Percentiles rank a stretch among this genome's conserved stretches.
Evolutionary conservation across 2,113 vertebrate species (phyloP).

Genomic region (Chrysochloris asiatica): DNA sequence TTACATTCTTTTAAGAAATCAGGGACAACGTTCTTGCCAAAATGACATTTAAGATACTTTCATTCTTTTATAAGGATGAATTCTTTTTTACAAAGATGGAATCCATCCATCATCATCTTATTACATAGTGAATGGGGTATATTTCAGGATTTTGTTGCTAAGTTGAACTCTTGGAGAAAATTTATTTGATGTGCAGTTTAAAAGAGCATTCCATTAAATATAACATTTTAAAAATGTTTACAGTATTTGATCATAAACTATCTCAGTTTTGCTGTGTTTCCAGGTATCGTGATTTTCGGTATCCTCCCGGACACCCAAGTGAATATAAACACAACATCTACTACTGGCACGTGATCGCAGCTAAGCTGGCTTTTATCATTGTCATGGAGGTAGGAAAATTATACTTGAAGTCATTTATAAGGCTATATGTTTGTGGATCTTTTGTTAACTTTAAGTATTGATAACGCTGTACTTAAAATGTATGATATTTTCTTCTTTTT

Average conservation of each 20-base stretch:
- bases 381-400: slow-evolving; percentile 90
- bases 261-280: background rate
- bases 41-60: background rate
- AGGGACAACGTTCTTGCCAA: background rate
- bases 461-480: background rate
- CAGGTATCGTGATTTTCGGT: slow-evolving; percentile 94
- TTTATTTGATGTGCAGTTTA: background rate
- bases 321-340: slow-evolving; percentile 91
- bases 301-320: slow-evolving; percentile 90
- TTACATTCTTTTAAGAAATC: background rate
- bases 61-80: background rate
- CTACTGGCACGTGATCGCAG: slow-evolving; percentile 95
- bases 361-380: slow-evolving; percentile 95
- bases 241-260: slow-evolving; percentile 34
- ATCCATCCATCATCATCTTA: background rate
- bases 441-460: background rate
- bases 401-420: background rate
- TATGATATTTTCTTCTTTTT: background rate
- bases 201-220: background rate
- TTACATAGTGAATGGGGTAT: background rate
- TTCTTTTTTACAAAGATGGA: background rate
- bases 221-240: slow-evolving; percentile 56
- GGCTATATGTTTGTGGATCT: background rate
- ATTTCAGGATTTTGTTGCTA: slow-evolving; percentile 9
- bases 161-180: slow-evolving; percentile 22